Evolutionary conservation across 2,888 invertebrate species (phyloP).

Genomic region (Anorthoa munda): DNA sequence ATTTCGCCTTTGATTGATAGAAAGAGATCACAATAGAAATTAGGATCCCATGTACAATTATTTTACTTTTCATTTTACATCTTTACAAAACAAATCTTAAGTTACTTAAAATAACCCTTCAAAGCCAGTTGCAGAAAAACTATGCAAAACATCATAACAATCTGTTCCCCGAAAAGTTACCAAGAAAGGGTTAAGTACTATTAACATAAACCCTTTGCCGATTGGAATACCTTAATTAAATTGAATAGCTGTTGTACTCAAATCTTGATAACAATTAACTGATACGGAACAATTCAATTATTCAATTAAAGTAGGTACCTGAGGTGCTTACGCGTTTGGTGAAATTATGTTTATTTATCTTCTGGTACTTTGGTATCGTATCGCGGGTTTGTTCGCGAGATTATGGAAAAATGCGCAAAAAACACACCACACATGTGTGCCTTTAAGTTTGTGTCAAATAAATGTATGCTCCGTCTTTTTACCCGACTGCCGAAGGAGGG

Average conservation of each 20-base stretch:
- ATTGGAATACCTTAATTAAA: conserved; percentile 41
- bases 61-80: not conserved
- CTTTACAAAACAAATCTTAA: not conserved
- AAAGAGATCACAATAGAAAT: too few relatives aligned
- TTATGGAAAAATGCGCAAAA: not conserved
- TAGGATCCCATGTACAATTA: too few relatives aligned
- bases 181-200: conserved; percentile 34
- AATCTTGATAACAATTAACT: conserved; percentile 56
- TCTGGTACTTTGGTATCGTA: not conserved
- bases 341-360: conserved; percentile 6
- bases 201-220: conserved; percentile 48
- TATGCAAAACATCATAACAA: conserved; percentile 26
- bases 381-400: not conserved
- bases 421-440: too few relatives aligned
- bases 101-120: not conserved
- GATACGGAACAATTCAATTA: conserved; percentile 52
- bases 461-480: too few relatives aligned
- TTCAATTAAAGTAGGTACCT: conserved; percentile 14
- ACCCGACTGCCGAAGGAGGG: too few relatives aligned
- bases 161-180: conserved; percentile 17
- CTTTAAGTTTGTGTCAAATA: too few relatives aligned
- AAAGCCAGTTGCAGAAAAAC: not conserved
- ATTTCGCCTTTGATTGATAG: too few relatives aligned
- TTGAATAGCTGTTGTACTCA: conserved; percentile 42
- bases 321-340: conserved; percentile 11